These are phyloP conservation scores for Acanthopagrus latus DNA, from an alignment of 2,797 vertebrate genomes.

Conservation along the genomic window DNA sequence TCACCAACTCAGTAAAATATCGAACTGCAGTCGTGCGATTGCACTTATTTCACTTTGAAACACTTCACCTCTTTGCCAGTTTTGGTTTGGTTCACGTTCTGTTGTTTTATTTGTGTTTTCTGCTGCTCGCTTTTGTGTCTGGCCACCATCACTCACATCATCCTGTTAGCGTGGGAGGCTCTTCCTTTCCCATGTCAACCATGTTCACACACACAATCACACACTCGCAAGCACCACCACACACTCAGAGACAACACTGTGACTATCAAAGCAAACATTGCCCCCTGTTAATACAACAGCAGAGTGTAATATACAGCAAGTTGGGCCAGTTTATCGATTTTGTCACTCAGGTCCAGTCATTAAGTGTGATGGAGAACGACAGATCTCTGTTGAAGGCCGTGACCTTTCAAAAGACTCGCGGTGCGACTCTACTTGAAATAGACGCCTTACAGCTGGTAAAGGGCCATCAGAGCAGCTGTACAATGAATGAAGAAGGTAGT, in stretches of 20 bases:
- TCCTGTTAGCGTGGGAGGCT: conserved; percentile 89
- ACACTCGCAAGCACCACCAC: conserved; percentile 55
- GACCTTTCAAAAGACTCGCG: conserved; percentile 58
- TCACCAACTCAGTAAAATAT: not conserved
- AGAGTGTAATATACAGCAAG: conserved; percentile 10
- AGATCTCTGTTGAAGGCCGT: conserved; percentile 53
- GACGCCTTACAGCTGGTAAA: conserved; percentile 25
- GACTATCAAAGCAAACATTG: conserved; percentile 64
- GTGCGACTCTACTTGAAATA: conserved; percentile 43
- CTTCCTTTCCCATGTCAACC: conserved; percentile 86
- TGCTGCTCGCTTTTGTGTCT: conserved; percentile 77
- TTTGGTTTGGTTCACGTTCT: conserved; percentile 12
- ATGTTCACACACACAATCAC: conserved; percentile 65
- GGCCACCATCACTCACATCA: conserved; percentile 85
- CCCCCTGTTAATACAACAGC: conserved; percentile 23
- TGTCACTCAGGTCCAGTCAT: conserved; percentile 26
- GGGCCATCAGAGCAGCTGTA: conserved; percentile 14
- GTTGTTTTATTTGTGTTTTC: conserved; percentile 75
- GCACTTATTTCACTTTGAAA: not conserved
- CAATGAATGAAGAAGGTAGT: not conserved
- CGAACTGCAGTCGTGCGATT: not conserved
- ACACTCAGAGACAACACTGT: conserved; percentile 41
- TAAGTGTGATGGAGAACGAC: conserved; percentile 29
- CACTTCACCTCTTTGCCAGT: not conserved
- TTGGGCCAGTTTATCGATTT: conserved; percentile 12